Evolutionary conservation across 30 jellyfish, hydroid and myxozoan species (phyloP).

Genomic region (Cassiopea xamachana): DNA sequence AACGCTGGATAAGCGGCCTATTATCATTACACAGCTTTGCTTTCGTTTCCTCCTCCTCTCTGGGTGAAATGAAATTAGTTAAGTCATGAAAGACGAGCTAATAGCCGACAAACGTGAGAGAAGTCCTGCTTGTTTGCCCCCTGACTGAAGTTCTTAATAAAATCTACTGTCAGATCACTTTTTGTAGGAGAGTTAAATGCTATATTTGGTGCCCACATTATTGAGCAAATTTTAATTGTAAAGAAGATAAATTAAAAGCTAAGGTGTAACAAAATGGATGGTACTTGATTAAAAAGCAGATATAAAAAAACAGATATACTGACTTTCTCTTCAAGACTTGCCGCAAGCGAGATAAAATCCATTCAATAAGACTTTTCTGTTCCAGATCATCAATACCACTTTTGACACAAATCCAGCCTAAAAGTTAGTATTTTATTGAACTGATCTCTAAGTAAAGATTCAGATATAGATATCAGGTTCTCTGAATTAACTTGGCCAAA

Average conservation of each 20-base stretch:
- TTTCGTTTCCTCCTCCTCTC: slow-evolving; percentile 69
- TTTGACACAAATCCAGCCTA: slow-evolving; percentile 77
- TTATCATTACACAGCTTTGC: slow-evolving; percentile 26
- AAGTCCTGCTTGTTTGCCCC: too few relatives aligned
- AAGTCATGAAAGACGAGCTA: too few relatives aligned
- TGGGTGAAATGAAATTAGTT: background rate
- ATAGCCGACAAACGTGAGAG: too few relatives aligned
- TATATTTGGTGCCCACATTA: too few relatives aligned
- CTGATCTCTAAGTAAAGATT: too few relatives aligned
- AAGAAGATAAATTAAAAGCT: too few relatives aligned
- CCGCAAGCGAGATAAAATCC: slow-evolving; percentile 67
- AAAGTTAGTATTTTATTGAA: background rate
- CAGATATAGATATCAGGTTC: too few relatives aligned
- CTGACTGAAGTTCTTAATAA: background rate
- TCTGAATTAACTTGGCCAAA: too few relatives aligned
- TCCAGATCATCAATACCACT: slow-evolving; percentile 64
- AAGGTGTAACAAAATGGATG: too few relatives aligned
- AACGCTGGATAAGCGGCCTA: slow-evolving; percentile 50
- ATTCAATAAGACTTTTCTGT: slow-evolving; percentile 63
- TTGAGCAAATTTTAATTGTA: too few relatives aligned
- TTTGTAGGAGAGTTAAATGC: too few relatives aligned
- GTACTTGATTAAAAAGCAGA: background rate
- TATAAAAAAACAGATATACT: background rate
- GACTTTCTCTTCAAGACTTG: slow-evolving; percentile 64
- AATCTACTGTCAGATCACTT: too few relatives aligned